These are phyloP conservation scores for Scolopax bukidnonensis DNA, from an alignment of 2,797 vertebrate species.

Conservation along the genomic window DNA sequence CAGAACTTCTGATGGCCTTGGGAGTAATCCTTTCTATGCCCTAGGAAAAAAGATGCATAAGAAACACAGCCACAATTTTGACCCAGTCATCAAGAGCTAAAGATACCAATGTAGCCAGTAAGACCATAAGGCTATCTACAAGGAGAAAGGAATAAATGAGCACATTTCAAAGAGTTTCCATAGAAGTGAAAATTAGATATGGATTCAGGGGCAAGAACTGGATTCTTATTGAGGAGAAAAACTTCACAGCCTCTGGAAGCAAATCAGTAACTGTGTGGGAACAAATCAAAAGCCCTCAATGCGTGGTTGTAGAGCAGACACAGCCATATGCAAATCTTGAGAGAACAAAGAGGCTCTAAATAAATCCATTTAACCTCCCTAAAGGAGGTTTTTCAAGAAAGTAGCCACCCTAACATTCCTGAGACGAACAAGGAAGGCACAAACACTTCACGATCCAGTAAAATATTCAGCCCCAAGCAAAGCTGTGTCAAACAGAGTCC, in stretches of 20 bases:
- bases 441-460: not conserved
- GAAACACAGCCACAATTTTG: not conserved
- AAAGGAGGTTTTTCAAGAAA: not conserved
- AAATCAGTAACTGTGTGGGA: not conserved
- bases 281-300: not conserved
- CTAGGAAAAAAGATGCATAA: not conserved
- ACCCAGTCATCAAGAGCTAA: not conserved
- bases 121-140: not conserved
- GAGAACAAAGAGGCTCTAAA: not conserved
- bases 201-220: not conserved
- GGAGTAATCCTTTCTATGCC: not conserved
- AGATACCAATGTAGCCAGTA: not conserved
- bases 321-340: not conserved
- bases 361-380: not conserved
- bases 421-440: not conserved
- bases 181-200: not conserved
- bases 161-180: not conserved
- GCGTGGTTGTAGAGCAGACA: not conserved
- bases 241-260: not conserved
- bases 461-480: not conserved
- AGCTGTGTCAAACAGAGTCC: not conserved
- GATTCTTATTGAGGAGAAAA: not conserved
- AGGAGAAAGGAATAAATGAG: not conserved
- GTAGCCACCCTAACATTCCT: not conserved
- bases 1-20: not conserved